Evolutionary conservation across 53 echinoderm and acorn worm genomes (phyloP).

Genomic region (Paelopatides confundens): DNA sequence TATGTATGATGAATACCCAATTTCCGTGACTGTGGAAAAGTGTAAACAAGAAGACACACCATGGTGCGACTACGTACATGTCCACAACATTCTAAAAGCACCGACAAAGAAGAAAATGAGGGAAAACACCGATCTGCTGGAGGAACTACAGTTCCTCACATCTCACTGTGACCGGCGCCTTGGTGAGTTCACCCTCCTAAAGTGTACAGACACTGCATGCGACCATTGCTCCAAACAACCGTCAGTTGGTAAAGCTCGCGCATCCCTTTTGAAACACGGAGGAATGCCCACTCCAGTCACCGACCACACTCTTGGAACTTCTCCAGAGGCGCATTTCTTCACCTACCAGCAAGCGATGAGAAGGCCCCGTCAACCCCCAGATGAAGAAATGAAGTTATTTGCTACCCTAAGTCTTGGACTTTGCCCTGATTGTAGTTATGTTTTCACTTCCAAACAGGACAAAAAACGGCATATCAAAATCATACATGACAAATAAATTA

Average conservation of each 20-base stretch:
- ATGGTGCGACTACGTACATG: neutral
- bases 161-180: neutral
- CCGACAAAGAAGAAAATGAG: neutral
- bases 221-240: neutral
- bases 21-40: neutral
- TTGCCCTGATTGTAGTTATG: too few relatives aligned
- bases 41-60: neutral
- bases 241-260: too few relatives aligned
- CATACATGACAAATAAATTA: too few relatives aligned
- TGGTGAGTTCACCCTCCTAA: neutral
- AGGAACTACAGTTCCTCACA: neutral
- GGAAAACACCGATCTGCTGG: neutral
- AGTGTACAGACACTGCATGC: neutral
- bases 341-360: neutral
- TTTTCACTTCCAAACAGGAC: too few relatives aligned
- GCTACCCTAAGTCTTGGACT: too few relatives aligned
- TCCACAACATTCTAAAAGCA: neutral
- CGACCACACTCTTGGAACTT: neutral
- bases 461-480: too few relatives aligned
- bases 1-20: neutral
- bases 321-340: neutral
- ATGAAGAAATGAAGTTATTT: too few relatives aligned
- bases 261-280: neutral
- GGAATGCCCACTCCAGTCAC: slow-evolving; percentile 3
- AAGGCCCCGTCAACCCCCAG: neutral